Percentiles rank a stretch among this genome's conserved stretches.
These are phyloP conservation scores for Chymomyza caudatula DNA, from an alignment of 2,888 invertebrate genomes.

Conservation along the genomic window DNA sequence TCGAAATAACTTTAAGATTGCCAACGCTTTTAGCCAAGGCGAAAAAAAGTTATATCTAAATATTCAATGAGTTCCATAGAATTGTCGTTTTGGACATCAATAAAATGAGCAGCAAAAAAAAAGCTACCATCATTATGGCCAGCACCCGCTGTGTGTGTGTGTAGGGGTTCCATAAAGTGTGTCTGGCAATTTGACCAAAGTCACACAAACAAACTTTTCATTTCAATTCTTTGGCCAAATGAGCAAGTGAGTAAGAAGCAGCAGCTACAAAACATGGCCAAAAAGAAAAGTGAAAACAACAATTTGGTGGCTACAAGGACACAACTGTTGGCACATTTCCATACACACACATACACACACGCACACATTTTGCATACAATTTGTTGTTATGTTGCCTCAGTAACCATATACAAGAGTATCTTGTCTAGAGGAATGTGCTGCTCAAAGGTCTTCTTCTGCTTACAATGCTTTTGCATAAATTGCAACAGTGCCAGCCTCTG, in stretches of 20 bases:
- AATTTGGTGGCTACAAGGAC: constrained; percentile 42
- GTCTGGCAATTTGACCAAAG: neutral
- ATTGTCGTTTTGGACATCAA: neutral
- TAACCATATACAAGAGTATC: neutral
- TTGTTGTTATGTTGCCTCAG: neutral
- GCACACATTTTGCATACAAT: neutral
- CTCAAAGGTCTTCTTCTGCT: neutral
- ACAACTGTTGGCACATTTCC: constrained; percentile 4
- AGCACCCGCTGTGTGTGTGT: neutral
- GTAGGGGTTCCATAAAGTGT: neutral
- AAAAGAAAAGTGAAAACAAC: constrained; percentile 48
- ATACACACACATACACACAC: neutral
- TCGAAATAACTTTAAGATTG: neutral
- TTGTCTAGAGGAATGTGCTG: neutral
- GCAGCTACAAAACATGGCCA: constrained; percentile 37
- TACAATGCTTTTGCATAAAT: constrained; percentile 1
- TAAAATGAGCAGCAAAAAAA: neutral
- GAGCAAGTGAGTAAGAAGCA: neutral
- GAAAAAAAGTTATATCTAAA: neutral
- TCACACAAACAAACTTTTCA: neutral
- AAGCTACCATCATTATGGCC: neutral
- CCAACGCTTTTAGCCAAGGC: neutral
- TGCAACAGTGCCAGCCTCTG: neutral
- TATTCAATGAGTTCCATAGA: neutral
- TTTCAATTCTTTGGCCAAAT: neutral